A percentile compares a stretch with the other conserved stretches of the same genome.
Conservation (phyloP, 2,113 vertebrate genomes). For the Carassius carassius region DNA sequence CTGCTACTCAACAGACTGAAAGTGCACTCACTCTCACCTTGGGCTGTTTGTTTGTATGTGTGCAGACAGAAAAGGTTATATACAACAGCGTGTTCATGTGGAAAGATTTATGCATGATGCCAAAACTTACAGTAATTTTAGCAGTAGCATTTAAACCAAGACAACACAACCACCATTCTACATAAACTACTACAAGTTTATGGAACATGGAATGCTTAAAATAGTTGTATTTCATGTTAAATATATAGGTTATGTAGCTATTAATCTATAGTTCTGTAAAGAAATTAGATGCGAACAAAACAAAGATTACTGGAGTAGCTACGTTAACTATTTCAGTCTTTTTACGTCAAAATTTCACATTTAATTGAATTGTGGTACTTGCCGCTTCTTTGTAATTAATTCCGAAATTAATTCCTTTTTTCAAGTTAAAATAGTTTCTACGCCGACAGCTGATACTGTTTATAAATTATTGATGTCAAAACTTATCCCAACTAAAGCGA, state of each 20-base stretch:
- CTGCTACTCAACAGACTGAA: slow-evolving; percentile 11
- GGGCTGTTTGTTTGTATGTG: background rate
- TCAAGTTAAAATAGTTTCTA: too few relatives aligned
- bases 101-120: background rate
- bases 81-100: slow-evolving; percentile 22
- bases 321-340: too few relatives aligned
- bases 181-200: background rate
- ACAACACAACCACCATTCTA: background rate
- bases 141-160: background rate
- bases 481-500: background rate
- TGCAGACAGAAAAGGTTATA: background rate
- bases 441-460: too few relatives aligned
- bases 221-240: background rate
- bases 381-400: too few relatives aligned
- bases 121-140: background rate
- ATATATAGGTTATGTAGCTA: background rate
- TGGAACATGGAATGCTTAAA: too few relatives aligned
- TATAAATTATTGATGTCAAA: too few relatives aligned
- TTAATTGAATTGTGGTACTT: background rate
- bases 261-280: background rate
- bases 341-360: background rate
- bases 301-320: background rate
- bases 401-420: too few relatives aligned
- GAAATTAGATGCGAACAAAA: background rate
- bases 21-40: slow-evolving; percentile 32